Evolutionary conservation across 2,888 invertebrate genomes (phyloP).

Genomic region (Cancer borealis): DNA sequence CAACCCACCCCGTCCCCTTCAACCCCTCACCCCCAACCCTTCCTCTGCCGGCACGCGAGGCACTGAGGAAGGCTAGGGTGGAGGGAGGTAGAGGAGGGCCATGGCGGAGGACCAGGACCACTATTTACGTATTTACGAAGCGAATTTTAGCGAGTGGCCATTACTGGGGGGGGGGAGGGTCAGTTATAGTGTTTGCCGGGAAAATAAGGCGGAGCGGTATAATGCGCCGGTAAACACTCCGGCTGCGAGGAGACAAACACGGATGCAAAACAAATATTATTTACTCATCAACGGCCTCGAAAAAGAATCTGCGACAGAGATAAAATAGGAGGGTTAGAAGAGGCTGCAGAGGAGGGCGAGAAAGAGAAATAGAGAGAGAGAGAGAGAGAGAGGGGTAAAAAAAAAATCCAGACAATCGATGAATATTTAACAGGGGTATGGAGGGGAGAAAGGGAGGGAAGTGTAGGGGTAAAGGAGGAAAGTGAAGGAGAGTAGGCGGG

Average conservation of each 20-base stretch:
- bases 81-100: not conserved
- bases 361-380: not conserved
- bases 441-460: not conserved
- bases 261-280: constrained; percentile 18
- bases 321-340: not conserved
- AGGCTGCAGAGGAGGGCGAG: not conserved
- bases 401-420: not conserved
- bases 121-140: constrained; percentile 38
- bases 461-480: not conserved
- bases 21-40: not conserved
- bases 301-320: not conserved
- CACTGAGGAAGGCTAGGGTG: not conserved
- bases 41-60: not conserved
- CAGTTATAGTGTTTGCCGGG: constrained; percentile 50
- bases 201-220: constrained; percentile 31
- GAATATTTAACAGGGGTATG: not conserved
- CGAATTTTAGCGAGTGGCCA: constrained; percentile 35
- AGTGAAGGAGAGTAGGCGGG: not conserved
- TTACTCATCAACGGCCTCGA: not conserved
- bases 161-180: constrained; percentile 9
- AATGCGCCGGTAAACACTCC: constrained; percentile 50
- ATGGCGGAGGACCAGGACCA: not conserved
- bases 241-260: constrained; percentile 46
- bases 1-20: not conserved
- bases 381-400: not conserved